A percentile compares a stretch with the other conserved stretches of the same genome.
These are phyloP conservation scores for Parasteatoda tepidariorum DNA, from an alignment of 1,140 invertebrate genomes.

Conservation along the genomic window DNA sequence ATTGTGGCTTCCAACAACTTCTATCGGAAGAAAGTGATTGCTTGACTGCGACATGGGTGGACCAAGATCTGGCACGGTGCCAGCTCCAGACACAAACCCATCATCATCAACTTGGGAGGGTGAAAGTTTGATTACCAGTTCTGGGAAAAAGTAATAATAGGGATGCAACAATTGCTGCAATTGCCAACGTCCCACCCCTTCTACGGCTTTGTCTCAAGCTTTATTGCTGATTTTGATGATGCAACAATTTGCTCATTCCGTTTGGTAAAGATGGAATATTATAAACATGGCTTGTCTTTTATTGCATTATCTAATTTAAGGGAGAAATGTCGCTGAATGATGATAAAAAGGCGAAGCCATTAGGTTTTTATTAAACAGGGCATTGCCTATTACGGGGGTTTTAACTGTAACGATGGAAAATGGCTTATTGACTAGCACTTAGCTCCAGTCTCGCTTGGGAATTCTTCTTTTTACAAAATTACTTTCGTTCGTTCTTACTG, in stretches of 20 bases:
- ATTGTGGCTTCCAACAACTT: constrained; percentile 42
- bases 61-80: constrained; percentile 15
- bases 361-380: no score
- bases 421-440: no score
- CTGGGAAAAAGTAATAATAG: constrained; percentile 14
- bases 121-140: constrained; percentile 25
- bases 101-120: constrained; percentile 6
- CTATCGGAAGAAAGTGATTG: constrained; percentile 25
- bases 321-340: background rate
- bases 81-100: constrained; percentile 1
- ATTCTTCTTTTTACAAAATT: no score
- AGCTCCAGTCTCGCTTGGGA: no score
- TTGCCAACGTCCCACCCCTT: background rate
- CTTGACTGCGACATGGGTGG: constrained; percentile 12
- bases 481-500: no score
- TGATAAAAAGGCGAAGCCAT: constrained; percentile 12
- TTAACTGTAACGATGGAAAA: no score
- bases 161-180: constrained; percentile 46
- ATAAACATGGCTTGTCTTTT: background rate
- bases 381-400: no score
- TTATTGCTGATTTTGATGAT: constrained; percentile 18
- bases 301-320: constrained; percentile 18
- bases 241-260: constrained; percentile 21
- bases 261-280: background rate
- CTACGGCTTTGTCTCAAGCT: background rate